Percentiles rank a stretch among this genome's conserved stretches.
Evolutionary conservation across 2,888 invertebrate species (phyloP).

Genomic region (Rhimphoctona megacephalus): DNA sequence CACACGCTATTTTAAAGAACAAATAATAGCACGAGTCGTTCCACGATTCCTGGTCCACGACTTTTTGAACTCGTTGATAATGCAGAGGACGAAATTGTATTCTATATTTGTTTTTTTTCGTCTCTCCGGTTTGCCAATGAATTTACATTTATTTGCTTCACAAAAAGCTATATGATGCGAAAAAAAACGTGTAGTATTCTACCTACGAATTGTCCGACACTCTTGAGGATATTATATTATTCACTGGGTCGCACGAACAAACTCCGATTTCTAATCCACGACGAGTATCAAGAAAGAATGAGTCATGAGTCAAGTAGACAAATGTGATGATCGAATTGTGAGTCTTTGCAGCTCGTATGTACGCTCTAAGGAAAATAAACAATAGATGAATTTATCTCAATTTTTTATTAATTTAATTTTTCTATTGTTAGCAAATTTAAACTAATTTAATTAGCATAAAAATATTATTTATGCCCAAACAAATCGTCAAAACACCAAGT

Average conservation of each 20-base stretch:
- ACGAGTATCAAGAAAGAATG: not conserved
- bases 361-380: constrained; percentile 55
- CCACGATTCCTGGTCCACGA: too few species aligned
- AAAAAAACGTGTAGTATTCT: not conserved
- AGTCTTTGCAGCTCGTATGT: constrained; percentile 45
- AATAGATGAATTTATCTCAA: constrained; percentile 41
- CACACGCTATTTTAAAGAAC: constrained; percentile 6
- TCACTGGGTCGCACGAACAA: not conserved
- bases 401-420: not conserved
- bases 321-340: constrained; percentile 40
- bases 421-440: not conserved
- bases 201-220: not conserved
- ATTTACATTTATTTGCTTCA: constrained; percentile 39
- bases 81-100: not conserved
- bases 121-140: constrained; percentile 18
- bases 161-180: not conserved
- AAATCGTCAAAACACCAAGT: not conserved
- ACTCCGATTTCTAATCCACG: not conserved
- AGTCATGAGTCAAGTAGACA: constrained; percentile 27
- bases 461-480: not conserved
- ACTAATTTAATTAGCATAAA: not conserved
- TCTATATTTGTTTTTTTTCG: constrained; percentile 11
- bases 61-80: not conserved
- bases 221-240: not conserved
- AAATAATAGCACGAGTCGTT: constrained; percentile 2